phyloP scores from a whole-genome alignment of 2,888 invertebrate species.

The Panopea generosa region DNA sequence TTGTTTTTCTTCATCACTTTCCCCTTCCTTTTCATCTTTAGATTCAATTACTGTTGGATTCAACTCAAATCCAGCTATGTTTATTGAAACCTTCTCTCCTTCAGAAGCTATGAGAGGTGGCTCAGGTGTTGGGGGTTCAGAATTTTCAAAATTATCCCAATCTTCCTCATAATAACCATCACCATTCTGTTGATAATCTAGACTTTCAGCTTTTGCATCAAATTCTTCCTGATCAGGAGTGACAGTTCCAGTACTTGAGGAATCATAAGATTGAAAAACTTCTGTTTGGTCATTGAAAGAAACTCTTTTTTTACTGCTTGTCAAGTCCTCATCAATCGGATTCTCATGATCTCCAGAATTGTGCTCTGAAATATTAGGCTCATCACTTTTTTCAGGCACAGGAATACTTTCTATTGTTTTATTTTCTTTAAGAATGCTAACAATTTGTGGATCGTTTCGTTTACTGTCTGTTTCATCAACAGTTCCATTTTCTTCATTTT shows the following conservation, averaged over 20 bases:
- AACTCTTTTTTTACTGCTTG: conserved; percentile 60
- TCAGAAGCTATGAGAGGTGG: conserved; percentile 1
- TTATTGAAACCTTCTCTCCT: conserved; percentile 50
- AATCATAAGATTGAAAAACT: conserved; percentile 61
- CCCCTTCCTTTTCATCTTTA: conserved; percentile 6
- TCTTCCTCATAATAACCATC: conserved; percentile 33
- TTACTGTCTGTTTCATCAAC: conserved; percentile 16
- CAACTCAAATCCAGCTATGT: conserved; percentile 57
- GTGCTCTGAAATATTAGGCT: conserved; percentile 30
- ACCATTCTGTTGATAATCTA: conserved; percentile 46
- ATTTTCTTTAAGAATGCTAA: conserved; percentile 58
- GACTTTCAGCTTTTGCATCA: conserved; percentile 44
- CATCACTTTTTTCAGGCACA: conserved; percentile 44
- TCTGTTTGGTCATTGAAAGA: conserved; percentile 72
- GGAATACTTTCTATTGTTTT: conserved; percentile 42
- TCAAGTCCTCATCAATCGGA: conserved; percentile 27
- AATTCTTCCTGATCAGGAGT: conserved; percentile 63
- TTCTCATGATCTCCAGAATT: conserved; percentile 9
- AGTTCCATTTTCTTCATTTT: background rate
- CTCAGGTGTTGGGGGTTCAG: background rate
- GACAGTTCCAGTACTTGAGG: conserved; percentile 66
- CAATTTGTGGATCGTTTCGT: conserved; percentile 40
- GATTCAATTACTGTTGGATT: conserved; percentile 47
- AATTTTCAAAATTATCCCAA: conserved; percentile 28
- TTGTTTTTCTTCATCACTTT: background rate